Base-by-base conservation (phyloP, 2,888 invertebrate genomes). In the Amitus sp. region DNA sequence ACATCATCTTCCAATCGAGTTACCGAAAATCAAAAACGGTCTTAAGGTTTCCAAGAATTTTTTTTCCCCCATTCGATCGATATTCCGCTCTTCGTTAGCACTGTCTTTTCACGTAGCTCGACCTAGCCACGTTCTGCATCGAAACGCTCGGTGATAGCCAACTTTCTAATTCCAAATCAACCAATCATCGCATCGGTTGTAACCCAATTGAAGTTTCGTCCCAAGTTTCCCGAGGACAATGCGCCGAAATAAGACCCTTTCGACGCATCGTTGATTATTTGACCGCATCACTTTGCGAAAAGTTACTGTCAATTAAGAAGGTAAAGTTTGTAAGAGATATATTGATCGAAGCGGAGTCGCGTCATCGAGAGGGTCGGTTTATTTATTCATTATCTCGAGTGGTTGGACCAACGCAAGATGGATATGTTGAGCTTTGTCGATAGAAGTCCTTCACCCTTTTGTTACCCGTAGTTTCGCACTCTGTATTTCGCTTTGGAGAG, bases 351-450 rank as follows among this genome's bases (percentile, higher is more conserved):
- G 4, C 34, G 3, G n/a, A 34, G n/a, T 34, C n/a, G 34, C 34
- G 13, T 39, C 47, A 43, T 47, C 30, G 39, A 37, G 13, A 13
- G 18, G 30, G 17, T 30, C 23, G 15, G 12, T 39, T 53, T 45
- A 54, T 53, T 39, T 53, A 54, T 39, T 39, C 17, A 39, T 39
- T 34, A 4, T 4, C 34, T 12, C 39, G 51, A 28, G 20, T 17
- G 43, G 43, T 52, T 49, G 30, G 42, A 49, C 33, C 28, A 53
- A 47, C 43, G n/a, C n/a, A n/a, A n/a, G n/a, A n/a, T 46, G 53
- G 49, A 34, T 50, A 34, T 37, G 42, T 40, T 65, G 59, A 54
- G 58, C 60, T 60, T 63, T 64, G 52, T 56, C 63, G 47, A 49
- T 65, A 64, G 67, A 69, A 67, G 50, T 23, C 34, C 23, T 37